Evolutionary conservation across 2,888 invertebrate species (phyloP), one percentile per base, ranked within the genome.

Genomic region (Silvanus unidentatus): DNA sequence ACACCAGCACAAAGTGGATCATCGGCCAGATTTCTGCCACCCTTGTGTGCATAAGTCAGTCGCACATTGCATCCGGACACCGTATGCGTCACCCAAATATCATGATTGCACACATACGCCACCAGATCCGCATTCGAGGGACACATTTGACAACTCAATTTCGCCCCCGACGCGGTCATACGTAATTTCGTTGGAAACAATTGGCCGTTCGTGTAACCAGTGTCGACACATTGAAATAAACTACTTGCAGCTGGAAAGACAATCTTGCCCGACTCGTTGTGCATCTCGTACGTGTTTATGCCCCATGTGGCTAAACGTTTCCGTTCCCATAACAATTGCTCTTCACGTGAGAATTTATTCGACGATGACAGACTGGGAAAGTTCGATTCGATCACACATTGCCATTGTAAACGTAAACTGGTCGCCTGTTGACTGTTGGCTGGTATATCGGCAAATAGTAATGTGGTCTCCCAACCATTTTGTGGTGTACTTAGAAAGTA

Each of bases 231-330:
- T 43, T 90, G 87, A 70, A 89, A 96, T 50, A 97, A 75, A 48
- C 88, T 87, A 44, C 91, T 88, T 0, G 88, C 86, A 47, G 93
- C 90, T 10, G 95, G 91, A 72, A 96, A 96, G 46, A 96, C 84
- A 57, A 97, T 84, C 62, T 88, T 83, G 16, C 93, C 93, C 15
- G 86, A 84, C 5, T 77, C 77, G 27, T 81, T 78, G 60, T 94
- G 89, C 41, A 94, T 76, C 69, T 95, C 93, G 64, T 95, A 97
- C 0, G 91, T 89, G 0, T 93, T 93, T 44, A 97, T 95, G 14
- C 97, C 94, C 86, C 90, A 92, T 0, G 89, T 88, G 0, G 93
- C 87, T 34, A 94, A 79, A 43, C 97, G 78, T 72, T 95, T 94
- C 16, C 97, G 74, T 69, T 97, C 97, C 77, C 92, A 86, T 48